Base-by-base conservation (phyloP, 2,888 invertebrate genomes). In the Xanthia togata region DNA sequence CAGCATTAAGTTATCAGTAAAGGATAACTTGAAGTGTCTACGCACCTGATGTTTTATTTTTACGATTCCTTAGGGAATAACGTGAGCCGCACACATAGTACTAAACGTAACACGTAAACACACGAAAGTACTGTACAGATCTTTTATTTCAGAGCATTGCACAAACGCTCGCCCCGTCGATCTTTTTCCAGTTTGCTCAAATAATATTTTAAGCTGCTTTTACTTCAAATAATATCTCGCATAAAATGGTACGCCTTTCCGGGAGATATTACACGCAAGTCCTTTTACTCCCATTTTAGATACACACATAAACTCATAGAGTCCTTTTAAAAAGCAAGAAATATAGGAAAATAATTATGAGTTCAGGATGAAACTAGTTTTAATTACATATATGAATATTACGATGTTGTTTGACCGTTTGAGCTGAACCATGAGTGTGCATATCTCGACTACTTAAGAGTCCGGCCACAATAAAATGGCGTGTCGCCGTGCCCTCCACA, bases 1-100 rank as follows among this genome's bases (percentile, higher is more conserved):
- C n/a, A 81, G 55, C 23, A 68, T 81, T 57, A 67, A 67, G 50
- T 67, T 70, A 68, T 76, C 57, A 89, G 85, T 88, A 84, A 88
- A 86, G 86, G 88, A 89, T 89, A 90, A 89, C 89, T 87, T 87
- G 78, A 87, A 81, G 86, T 87, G 87, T 83, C 75, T 87, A 88
- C 89, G 87, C 89, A 89, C 89, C 89, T 90, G 92, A 87, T 91
- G 87, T 90, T 90, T 90, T 90, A 91, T 91, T 91, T 91, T 92
- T 89, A 91, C 89, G 82, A 87, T 88, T 90, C 89, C 90, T 89
- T 76, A 84, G 90, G 85, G 87, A 50, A 67, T 84, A 87, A 89
- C 89, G 85, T 84, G 89, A 88, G 89, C 87, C 87, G 88, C 86
- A 85, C 83, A 88, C 89, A 87, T 91, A 89, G 90, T 89, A 90